Evolutionary conservation across 2,797 vertebrate genomes (phyloP).

Genomic region (Coilia nasus): DNA sequence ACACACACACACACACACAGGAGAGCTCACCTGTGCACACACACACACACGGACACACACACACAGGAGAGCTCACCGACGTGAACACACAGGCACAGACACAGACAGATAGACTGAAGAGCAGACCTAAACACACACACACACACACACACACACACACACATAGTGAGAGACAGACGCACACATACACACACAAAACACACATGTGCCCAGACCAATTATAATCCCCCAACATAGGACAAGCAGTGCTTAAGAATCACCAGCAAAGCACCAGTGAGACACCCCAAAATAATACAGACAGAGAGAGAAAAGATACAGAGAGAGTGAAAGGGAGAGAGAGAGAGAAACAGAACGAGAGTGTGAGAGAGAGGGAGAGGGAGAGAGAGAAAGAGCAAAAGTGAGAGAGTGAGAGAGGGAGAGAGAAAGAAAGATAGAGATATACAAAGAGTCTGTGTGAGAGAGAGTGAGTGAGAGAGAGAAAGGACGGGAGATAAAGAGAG

Average conservation of each 20-base stretch:
- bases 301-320: not conserved
- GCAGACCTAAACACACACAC: not conserved
- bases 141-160: slow-evolving; percentile 14
- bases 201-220: slow-evolving; percentile 4
- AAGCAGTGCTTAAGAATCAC: not conserved
- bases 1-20: no score
- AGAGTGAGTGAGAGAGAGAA: slow-evolving; percentile 53
- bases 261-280: not conserved
- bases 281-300: not conserved
- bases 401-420: not conserved
- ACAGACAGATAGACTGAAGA: not conserved
- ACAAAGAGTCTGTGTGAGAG: slow-evolving; percentile 23
- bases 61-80: no score
- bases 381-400: no score
- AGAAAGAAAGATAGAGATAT: slow-evolving; percentile 27
- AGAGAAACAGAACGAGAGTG: no score
- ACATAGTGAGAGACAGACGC: not conserved
- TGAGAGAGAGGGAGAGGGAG: no score
- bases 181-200: not conserved
- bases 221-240: not conserved
- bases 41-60: no score
- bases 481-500: slow-evolving; percentile 61
- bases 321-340: no score
- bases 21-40: no score
- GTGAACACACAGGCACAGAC: not conserved